These are phyloP conservation scores for Numida meleagris DNA, from an alignment of 2,113 vertebrate species.

Conservation along the genomic window DNA sequence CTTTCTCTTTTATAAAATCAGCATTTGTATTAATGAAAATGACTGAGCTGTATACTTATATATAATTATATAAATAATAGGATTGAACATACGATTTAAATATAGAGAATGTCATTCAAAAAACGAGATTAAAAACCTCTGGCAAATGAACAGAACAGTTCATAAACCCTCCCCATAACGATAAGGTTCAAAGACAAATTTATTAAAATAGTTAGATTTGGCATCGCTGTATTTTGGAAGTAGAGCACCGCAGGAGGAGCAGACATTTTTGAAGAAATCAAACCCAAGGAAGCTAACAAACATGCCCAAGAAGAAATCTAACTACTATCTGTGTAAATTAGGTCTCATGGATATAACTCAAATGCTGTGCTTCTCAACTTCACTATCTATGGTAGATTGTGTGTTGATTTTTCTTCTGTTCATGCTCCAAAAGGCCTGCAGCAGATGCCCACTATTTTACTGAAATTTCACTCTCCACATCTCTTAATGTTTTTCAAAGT, in stretches of 20 bases:
- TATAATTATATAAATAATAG: neutral
- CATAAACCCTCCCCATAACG: neutral
- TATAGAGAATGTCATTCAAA: neutral
- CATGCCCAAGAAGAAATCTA: neutral
- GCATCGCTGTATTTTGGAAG: neutral
- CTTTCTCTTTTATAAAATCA: neutral
- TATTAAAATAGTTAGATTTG: neutral
- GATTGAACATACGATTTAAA: neutral
- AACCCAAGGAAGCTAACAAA: neutral
- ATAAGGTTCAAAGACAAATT: neutral
- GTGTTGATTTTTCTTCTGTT: fast-evolving
- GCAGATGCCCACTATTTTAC: neutral
- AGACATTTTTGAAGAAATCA: neutral
- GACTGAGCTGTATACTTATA: neutral
- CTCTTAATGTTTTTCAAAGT: neutral
- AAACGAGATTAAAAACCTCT: neutral
- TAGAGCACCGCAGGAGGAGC: neutral
- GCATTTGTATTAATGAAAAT: neutral
- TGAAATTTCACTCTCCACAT: neutral
- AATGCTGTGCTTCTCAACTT: neutral
- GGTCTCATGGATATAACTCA: neutral
- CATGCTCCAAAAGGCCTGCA: neutral
- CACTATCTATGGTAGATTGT: neutral
- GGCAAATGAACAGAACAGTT: neutral
- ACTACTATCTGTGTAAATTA: neutral